Base-by-base conservation (phyloP, 2,113 vertebrate genomes). In the Syngnathus floridae region DNA sequence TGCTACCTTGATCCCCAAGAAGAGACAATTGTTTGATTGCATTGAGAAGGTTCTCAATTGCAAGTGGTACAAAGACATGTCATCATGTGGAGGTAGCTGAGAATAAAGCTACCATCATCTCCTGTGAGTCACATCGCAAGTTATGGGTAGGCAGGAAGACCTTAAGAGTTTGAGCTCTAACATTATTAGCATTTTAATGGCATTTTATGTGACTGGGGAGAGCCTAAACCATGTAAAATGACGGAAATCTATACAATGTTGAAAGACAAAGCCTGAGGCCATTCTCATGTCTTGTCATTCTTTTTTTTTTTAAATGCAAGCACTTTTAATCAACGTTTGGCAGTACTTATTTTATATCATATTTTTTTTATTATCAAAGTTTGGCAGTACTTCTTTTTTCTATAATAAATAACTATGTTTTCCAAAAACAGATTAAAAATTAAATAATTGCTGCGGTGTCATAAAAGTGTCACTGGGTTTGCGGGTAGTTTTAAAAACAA, bases 1-100 rank as follows among this genome's bases (percentile, higher is more conserved):
- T n/a, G n/a, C n/a, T n/a, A n/a, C 74, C 82, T 84, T 84, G 72
- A 88, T 85, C 65, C 78, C 13, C 36, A 38, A 22, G 41, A 62
- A 59, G 68, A 75, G 57, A 79, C 41, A 40, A 56, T 9, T 7
- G 56, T 81, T 82, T 80, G 76, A 86, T 83, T 56, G 31, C 38
- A 46, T 70, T 79, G 48, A 1, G 36, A 62, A 7, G 46, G 48
- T 43, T 59, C 67, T 67, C 73, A 70, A 82, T 76, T 73, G 51
- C 48, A 38, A 69, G 66, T 62, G 77, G 76, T 81, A 77, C 82
- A 17, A 17, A 49, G 46, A 71, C 77, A 62, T 55, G 49, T 64
- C 67, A 82, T 66, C 69, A 67, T 45, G 59, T 51, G 17, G 72
- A 49, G 46, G 66, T 67, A 64, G 46, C 51, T 46, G 31, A 36